These are phyloP conservation scores for Gasteruption jaculator DNA, from an alignment of 2,888 invertebrate genomes.

Conservation along the genomic window DNA sequence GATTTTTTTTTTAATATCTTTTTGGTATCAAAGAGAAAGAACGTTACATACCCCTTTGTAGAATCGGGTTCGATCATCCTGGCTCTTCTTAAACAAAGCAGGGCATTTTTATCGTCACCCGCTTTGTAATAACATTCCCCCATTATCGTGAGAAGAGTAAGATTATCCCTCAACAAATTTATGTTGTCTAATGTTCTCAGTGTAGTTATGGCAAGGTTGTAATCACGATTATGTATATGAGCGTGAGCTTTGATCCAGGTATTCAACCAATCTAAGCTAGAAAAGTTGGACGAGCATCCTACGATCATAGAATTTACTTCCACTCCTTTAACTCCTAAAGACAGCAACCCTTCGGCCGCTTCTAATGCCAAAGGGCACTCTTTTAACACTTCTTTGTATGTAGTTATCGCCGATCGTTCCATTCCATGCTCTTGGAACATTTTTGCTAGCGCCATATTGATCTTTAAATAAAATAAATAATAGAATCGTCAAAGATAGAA, in stretches of 20 bases:
- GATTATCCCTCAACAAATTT: conserved; percentile 64
- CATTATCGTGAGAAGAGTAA: conserved; percentile 62
- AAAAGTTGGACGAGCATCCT: conserved; percentile 52
- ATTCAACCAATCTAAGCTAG: conserved; percentile 56
- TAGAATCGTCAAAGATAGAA: no score
- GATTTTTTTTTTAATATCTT: conserved; percentile 20
- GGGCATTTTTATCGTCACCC: conserved; percentile 66
- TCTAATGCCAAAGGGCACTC: conserved; percentile 73
- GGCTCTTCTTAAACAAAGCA: conserved; percentile 55
- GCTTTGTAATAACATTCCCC: conserved; percentile 71
- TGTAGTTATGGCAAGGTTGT: conserved; percentile 62
- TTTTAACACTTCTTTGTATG: conserved; percentile 74
- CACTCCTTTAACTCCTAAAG: conserved; percentile 67
- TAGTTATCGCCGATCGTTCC: conserved; percentile 68
- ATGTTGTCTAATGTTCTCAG: conserved; percentile 66
- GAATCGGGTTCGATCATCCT: conserved; percentile 45
- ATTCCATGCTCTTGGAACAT: conserved; percentile 67
- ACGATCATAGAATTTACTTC: conserved; percentile 72
- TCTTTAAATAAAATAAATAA: conserved; percentile 26
- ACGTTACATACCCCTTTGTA: conserved; percentile 39
- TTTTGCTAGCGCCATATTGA: conserved; percentile 71
- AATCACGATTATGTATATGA: conserved; percentile 65
- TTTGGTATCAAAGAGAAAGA: conserved; percentile 16
- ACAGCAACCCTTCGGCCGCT: conserved; percentile 68
- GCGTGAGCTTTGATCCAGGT: conserved; percentile 64